Conservation (phyloP, 2,888 invertebrate genomes). For the Elmis aenea region DNA sequence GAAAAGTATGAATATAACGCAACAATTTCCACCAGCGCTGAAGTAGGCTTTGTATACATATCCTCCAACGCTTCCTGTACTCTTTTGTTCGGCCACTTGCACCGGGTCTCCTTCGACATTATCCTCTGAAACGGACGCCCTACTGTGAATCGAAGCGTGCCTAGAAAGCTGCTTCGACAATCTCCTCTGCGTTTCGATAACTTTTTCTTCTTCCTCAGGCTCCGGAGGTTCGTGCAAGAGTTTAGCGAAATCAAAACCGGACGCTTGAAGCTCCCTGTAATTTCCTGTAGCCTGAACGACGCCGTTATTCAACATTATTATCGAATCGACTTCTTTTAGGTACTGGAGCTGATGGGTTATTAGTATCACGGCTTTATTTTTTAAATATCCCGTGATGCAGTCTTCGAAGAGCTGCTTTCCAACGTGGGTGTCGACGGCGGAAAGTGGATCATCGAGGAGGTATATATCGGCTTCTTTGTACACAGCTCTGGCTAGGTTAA, state of each 20-base stretch:
- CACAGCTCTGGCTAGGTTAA: constrained; percentile 81
- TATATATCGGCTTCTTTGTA: constrained; percentile 84
- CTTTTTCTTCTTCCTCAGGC: constrained; percentile 45
- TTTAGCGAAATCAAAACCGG: constrained; percentile 73
- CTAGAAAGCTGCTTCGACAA: constrained; percentile 29
- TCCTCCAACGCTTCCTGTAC: constrained; percentile 53
- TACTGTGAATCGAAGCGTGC: constrained; percentile 54
- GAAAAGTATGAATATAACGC: constrained; percentile 57
- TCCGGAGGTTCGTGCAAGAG: constrained; percentile 53
- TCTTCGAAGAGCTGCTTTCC: constrained; percentile 84
- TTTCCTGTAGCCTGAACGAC: constrained; percentile 57
- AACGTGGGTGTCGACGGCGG: constrained; percentile 91
- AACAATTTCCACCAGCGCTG: constrained; percentile 66
- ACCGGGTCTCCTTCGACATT: constrained; percentile 40
- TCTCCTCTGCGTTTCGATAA: constrained; percentile 26
- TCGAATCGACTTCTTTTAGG: constrained; percentile 56
- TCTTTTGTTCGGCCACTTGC: constrained; percentile 56
- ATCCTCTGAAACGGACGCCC: constrained; percentile 44
- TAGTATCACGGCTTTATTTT: constrained; percentile 67
- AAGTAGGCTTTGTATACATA: constrained; percentile 67
- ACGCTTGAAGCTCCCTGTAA: constrained; percentile 65
- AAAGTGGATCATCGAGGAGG: constrained; percentile 84
- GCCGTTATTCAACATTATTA: constrained; percentile 57
- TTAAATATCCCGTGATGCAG: constrained; percentile 62
- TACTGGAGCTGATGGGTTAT: constrained; percentile 75